These are phyloP conservation scores for Gorsachius magnificus DNA, from an alignment of 2,797 vertebrate genomes.

Conservation along the genomic window DNA sequence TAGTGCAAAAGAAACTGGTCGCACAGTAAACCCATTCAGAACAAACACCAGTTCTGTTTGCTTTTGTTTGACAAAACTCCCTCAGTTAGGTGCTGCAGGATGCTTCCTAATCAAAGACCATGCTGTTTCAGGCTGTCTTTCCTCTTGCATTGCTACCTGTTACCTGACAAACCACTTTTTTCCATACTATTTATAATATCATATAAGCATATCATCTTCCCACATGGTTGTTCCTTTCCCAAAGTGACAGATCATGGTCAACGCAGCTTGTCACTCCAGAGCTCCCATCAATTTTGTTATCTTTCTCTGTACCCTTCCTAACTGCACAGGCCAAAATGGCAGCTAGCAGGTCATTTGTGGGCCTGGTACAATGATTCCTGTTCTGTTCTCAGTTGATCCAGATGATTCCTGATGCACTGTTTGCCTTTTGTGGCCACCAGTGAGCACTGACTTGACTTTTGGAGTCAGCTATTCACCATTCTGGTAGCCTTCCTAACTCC, in stretches of 20 bases:
- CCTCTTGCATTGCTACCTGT: neutral
- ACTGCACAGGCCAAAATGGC: neutral
- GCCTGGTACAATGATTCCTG: neutral
- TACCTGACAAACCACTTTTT: neutral
- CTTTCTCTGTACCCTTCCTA: neutral
- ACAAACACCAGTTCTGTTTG: neutral
- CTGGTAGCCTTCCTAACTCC: neutral
- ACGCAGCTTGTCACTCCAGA: neutral
- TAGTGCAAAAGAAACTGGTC: neutral
- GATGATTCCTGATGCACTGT: neutral
- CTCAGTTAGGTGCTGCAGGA: neutral
- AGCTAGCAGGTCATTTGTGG: neutral
- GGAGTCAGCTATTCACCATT: neutral
- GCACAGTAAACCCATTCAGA: neutral
- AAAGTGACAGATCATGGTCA: neutral
- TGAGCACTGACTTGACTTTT: neutral
- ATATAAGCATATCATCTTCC: neutral
- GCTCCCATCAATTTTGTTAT: neutral
- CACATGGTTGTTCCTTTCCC: neutral
- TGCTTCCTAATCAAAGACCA: neutral
- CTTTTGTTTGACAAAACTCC: neutral
- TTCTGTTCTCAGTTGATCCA: neutral
- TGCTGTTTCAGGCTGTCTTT: neutral
- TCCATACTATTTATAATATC: neutral
- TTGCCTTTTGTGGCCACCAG: neutral